phyloP scores from a whole-genome alignment of 2,888 invertebrate species.

The Oscheius onirici region DNA sequence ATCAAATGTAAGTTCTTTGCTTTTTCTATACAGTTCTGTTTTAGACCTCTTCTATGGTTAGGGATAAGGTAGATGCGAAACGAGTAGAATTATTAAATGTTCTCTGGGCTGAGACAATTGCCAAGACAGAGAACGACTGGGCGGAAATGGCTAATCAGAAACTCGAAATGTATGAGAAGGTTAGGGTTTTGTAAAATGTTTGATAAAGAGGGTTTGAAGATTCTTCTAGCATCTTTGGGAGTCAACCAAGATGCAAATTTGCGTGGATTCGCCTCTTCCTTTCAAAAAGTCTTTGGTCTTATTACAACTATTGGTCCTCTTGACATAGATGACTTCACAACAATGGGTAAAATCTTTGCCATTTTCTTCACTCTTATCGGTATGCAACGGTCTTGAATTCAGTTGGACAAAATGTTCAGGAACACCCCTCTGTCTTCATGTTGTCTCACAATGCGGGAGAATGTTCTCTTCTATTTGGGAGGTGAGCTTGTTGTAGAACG shows the following conservation, averaged over 20 bases:
- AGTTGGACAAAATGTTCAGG: conserved; percentile 29
- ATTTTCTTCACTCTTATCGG: conserved; percentile 62
- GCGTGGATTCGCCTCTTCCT: conserved; percentile 50
- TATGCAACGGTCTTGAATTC: background rate
- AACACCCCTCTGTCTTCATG: conserved; percentile 46
- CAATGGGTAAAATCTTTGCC: conserved; percentile 59
- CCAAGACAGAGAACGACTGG: conserved; percentile 67
- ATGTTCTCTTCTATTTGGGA: conserved; percentile 30
- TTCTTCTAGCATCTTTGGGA: conserved; percentile 41
- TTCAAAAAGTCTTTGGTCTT: conserved; percentile 58
- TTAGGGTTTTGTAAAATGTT: background rate
- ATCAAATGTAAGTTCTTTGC: conserved; percentile 4
- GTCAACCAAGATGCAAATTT: conserved; percentile 36
- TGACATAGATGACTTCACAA: conserved; percentile 60
- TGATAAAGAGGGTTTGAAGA: conserved; percentile 31
- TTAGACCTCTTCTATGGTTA: conserved; percentile 1
- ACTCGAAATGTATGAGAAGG: conserved; percentile 66
- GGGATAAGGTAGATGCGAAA: conserved; percentile 58
- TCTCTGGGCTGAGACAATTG: conserved; percentile 67
- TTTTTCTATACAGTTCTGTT: background rate
- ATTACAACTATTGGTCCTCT: conserved; percentile 49
- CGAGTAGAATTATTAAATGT: conserved; percentile 66
- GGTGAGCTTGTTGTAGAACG: conserved; percentile 5
- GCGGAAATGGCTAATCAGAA: conserved; percentile 67
- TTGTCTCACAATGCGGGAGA: conserved; percentile 34